A percentile compares a stretch with the other conserved stretches of the same genome.
Evolutionary conservation across 2,113 vertebrate genomes (phyloP).

Genomic region (Megaleporinus macrocephalus): DNA sequence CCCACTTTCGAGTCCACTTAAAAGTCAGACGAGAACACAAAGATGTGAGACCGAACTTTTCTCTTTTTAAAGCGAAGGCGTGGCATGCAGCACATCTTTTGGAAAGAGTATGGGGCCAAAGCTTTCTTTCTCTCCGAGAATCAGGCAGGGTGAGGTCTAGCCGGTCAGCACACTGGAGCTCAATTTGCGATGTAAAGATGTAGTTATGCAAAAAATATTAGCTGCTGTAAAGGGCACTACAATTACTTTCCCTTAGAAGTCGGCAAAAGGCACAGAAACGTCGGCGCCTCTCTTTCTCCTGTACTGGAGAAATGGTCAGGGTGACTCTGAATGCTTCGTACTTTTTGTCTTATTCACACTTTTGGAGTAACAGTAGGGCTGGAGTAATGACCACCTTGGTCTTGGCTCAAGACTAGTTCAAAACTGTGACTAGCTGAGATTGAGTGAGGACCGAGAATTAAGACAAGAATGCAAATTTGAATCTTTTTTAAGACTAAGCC

Average conservation of each 20-base stretch:
- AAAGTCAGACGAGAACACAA: background rate
- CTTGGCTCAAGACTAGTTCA: no score
- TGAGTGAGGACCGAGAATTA: no score
- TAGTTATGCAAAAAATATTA: background rate
- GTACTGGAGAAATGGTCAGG: no score
- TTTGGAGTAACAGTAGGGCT: no score
- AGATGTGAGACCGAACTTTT: background rate
- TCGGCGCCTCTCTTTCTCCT: no score
- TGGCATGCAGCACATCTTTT: background rate
- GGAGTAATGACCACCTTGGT: no score
- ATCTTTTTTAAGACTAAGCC: no score
- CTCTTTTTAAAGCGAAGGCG: background rate
- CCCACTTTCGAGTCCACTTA: background rate
- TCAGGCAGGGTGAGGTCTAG: background rate
- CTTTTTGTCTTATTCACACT: no score
- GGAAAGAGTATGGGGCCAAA: background rate
- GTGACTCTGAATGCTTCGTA: no score
- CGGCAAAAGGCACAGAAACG: background rate
- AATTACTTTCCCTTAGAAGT: background rate
- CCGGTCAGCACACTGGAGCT: background rate
- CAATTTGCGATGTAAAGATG: background rate
- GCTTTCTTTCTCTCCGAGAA: background rate
- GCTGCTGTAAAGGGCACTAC: background rate
- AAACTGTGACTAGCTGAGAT: no score
- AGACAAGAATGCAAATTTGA: no score